Evolutionary conservation across 2,797 vertebrate genomes (phyloP).

Genomic region (Propithecus deckenii): DNA sequence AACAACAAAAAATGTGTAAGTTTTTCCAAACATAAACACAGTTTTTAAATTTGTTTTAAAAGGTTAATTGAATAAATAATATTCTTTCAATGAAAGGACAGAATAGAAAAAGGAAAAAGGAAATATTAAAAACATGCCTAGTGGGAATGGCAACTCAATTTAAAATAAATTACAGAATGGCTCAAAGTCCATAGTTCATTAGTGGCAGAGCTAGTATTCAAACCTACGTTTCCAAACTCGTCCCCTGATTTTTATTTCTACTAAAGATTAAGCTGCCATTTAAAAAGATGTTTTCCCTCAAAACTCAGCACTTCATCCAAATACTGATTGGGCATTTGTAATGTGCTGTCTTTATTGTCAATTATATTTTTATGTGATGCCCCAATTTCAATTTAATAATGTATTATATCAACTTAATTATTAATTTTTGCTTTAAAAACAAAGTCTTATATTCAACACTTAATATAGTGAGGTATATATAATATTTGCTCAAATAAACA

Average conservation of each 20-base stretch:
- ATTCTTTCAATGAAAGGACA: neutral
- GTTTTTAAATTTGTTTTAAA: constrained; percentile 20
- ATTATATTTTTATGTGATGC: neutral
- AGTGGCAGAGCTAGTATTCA: neutral
- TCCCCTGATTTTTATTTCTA: neutral
- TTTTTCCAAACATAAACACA: neutral
- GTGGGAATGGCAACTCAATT: neutral
- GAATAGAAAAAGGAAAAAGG: neutral
- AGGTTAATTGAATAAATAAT: neutral
- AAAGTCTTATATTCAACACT: neutral
- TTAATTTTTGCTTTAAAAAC: neutral
- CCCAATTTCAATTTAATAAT: neutral
- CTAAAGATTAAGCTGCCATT: neutral
- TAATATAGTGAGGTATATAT: neutral
- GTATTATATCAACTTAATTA: neutral
- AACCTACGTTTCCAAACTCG: neutral
- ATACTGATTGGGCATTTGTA: neutral
- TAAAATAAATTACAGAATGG: neutral
- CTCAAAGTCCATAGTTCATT: neutral
- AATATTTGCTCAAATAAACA: neutral
- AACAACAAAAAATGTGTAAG: neutral
- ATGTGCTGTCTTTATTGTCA: neutral
- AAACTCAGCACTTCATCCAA: neutral
- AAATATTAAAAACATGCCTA: neutral
- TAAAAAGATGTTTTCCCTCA: neutral